phyloP scores from a whole-genome alignment of 1,140 invertebrate species.

The Aporrectodea caliginosa region DNA sequence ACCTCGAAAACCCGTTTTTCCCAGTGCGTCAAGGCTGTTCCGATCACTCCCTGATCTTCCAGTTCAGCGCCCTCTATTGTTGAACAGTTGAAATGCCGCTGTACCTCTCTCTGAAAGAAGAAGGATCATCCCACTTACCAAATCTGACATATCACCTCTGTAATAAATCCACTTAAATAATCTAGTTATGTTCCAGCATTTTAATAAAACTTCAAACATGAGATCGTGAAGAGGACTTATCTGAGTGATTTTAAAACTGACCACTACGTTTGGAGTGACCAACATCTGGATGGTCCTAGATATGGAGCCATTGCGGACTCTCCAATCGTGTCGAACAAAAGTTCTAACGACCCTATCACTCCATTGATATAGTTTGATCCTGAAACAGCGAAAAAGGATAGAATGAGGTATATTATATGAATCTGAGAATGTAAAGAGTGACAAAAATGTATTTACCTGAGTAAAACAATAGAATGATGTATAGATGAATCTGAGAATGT shows the following conservation, averaged over 20 bases:
- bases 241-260: constrained; percentile 39
- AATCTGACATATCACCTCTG: no score
- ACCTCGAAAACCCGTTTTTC: constrained; percentile 34
- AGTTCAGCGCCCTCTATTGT: constrained; percentile 91
- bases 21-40: constrained; percentile 86
- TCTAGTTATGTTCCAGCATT: no score
- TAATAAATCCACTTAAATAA: no score
- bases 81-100: constrained; percentile 85
- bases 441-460: no score
- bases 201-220: neutral
- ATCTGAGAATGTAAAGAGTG: no score
- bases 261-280: constrained; percentile 82
- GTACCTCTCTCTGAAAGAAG: constrained; percentile 59
- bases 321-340: constrained; percentile 76
- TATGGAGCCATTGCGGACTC: constrained; percentile 72
- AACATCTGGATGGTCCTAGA: constrained; percentile 78
- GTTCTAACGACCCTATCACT: constrained; percentile 82
- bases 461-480: no score
- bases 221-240: neutral
- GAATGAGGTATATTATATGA: no score
- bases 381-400: constrained; percentile 50
- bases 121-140: no score
- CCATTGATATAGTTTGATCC: constrained; percentile 84
- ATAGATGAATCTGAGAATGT: no score
- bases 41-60: constrained; percentile 96